These are phyloP conservation scores for Reticulitermes lucifugus DNA, from an alignment of 2,888 invertebrate genomes.

Conservation along the genomic window DNA sequence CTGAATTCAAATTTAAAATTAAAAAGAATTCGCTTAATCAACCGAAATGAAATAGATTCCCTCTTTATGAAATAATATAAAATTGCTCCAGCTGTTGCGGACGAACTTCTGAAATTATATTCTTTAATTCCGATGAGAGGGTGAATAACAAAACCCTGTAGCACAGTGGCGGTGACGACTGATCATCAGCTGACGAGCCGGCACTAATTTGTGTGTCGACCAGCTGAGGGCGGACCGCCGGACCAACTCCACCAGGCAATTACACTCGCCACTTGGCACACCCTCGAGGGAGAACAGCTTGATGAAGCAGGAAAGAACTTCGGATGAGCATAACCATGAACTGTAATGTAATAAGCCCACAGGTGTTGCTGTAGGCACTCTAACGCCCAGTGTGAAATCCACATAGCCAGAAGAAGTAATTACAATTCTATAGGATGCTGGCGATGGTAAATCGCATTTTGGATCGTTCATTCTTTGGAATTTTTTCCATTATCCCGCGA, in stretches of 20 bases:
- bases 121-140: background rate
- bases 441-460: no score
- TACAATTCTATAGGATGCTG: no score
- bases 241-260: background rate
- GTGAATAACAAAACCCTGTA: background rate
- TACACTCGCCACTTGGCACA: slow-evolving; percentile 21
- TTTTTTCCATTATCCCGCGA: no score
- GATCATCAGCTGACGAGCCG: slow-evolving; percentile 9
- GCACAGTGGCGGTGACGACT: background rate
- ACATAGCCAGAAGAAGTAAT: no score
- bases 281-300: background rate
- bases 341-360: background rate
- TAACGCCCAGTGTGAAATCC: no score
- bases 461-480: no score
- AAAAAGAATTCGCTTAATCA: background rate
- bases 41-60: background rate
- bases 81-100: background rate
- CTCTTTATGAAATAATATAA: background rate
- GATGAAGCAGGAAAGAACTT: background rate
- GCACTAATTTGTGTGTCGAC: slow-evolving; percentile 18
- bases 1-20: background rate
- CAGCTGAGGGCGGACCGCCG: background rate
- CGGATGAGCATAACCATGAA: background rate
- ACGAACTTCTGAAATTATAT: background rate
- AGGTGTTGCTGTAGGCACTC: background rate